phyloP scores from a whole-genome alignment of 2,888 invertebrate genomes.

The Drosophila rubida region DNA sequence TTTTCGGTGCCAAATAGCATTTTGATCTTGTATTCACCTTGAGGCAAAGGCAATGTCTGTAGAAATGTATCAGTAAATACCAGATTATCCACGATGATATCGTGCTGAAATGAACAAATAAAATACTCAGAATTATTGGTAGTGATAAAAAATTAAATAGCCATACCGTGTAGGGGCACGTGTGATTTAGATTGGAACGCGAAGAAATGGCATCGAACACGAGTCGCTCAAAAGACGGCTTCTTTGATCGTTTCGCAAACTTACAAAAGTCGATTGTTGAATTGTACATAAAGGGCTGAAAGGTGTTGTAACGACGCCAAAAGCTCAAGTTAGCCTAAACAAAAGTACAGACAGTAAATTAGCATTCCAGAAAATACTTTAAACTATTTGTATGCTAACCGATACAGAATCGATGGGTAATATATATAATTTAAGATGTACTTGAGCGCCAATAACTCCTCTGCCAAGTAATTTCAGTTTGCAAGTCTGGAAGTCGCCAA shows the following conservation, averaged over 20 bases:
- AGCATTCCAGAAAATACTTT: not conserved
- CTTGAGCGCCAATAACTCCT: not conserved
- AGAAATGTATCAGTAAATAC: conserved; percentile 39
- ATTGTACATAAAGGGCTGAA: not conserved
- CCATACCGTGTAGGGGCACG: not conserved
- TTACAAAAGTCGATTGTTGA: not conserved
- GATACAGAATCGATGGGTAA: not conserved
- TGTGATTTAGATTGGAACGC: not conserved
- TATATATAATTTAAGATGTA: not conserved
- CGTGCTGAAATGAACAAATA: conserved; percentile 8
- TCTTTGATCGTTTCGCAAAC: not conserved
- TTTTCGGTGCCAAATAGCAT: conserved; percentile 29
- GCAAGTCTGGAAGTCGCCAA: not conserved
- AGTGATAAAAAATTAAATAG: not conserved
- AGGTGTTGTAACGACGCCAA: not conserved
- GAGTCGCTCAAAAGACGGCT: not conserved
- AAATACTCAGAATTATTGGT: not conserved
- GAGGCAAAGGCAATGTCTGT: conserved; percentile 36
- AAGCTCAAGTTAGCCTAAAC: not conserved
- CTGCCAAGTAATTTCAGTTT: not conserved
- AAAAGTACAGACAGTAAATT: not conserved
- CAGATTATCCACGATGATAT: conserved; percentile 39
- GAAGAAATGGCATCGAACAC: not conserved
- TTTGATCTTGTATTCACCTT: conserved; percentile 41
- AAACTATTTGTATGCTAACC: not conserved